Evolutionary conservation across 2,797 vertebrate genomes (phyloP), one percentile per base, ranked within the genome.

Genomic region (Eleutherodactylus coqui): DNA sequence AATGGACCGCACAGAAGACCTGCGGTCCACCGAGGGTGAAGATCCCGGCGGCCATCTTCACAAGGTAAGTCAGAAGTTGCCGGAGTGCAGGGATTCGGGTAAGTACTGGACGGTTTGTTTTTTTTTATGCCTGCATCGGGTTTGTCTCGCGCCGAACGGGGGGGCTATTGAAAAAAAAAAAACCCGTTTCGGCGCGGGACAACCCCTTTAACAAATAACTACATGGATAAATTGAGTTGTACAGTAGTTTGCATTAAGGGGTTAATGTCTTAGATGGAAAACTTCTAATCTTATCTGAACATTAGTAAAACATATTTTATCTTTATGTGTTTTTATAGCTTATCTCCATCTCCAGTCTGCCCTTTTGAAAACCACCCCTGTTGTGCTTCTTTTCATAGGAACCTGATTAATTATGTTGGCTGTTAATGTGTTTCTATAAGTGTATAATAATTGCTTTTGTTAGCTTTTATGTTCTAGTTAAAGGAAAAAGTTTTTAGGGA

Each of bases 331-430:
- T 64, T 55, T 60, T 9, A 38, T 27, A 9, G 43, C n/a, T 78
- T 80, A 80, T 81, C 79, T 81, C 21, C n/a, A 29, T 29, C 47
- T 67, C 62, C 78, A 80, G 29, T 67, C 19, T 80, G 62, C 60
- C 43, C 79, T 81, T 80, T 69, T 14, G 29, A 49, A 81, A 49
- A 51, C 19, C 10, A 32, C 60, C 64, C 79, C 79, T 36, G 79
- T 67, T 32, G 79, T 51, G 41, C 36, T 62, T 29, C 77, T 5
- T 69, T 49, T 81, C 32, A 81, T 69, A 67, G 67, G 0, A 45
- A 24, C 24, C n/a, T 81, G 13, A 69, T 81, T 69, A 81, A 81
- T 81, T 69, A 69, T 69, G 45, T 47, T 81, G 10, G 21, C 53
- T 53, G 75, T 76, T 76, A 76, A 32, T 70, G 38, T 38, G 36